A percentile compares a stretch with the other conserved stretches of the same genome.
Conservation (phyloP, 2,888 invertebrate genomes). For the Gastrophysa polygoni region DNA sequence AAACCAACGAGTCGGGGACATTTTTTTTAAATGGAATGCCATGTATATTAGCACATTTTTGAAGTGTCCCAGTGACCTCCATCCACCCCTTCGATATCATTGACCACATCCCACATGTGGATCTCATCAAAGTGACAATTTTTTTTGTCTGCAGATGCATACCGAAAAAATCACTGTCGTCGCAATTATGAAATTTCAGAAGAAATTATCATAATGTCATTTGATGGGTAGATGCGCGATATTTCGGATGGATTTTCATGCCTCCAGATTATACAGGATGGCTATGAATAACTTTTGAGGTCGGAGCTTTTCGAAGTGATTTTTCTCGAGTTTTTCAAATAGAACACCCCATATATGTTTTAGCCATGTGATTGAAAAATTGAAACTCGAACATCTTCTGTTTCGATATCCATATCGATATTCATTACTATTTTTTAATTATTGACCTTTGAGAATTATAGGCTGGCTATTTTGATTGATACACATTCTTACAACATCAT, state of each 20-base stretch:
- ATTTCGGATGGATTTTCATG: constrained; percentile 7
- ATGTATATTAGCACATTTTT: constrained; percentile 5
- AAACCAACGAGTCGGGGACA: background rate
- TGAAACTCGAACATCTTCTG: background rate
- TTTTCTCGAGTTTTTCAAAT: constrained; percentile 10
- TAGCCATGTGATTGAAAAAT: background rate
- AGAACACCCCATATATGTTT: constrained; percentile 2
- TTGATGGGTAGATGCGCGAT: background rate
- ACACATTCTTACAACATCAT: background rate
- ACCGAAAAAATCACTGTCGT: constrained; percentile 1
- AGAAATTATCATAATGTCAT: constrained; percentile 1
- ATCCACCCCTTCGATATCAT: constrained; percentile 3
- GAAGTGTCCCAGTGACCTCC: background rate
- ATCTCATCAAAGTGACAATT: constrained; percentile 9
- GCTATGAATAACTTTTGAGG: constrained; percentile 8
- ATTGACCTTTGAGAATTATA: constrained; percentile 5
- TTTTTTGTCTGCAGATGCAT: constrained; percentile 9
- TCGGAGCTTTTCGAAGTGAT: constrained; percentile 5
- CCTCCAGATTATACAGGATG: constrained; percentile 10
- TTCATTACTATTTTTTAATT: background rate
- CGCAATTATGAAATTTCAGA: background rate
- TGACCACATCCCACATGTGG: background rate
- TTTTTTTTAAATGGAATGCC: constrained; percentile 13
- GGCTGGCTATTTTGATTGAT: background rate
- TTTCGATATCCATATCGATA: background rate